Conservation (phyloP, 2,797 vertebrate genomes). For the Notolepis coatsorum region DNA sequence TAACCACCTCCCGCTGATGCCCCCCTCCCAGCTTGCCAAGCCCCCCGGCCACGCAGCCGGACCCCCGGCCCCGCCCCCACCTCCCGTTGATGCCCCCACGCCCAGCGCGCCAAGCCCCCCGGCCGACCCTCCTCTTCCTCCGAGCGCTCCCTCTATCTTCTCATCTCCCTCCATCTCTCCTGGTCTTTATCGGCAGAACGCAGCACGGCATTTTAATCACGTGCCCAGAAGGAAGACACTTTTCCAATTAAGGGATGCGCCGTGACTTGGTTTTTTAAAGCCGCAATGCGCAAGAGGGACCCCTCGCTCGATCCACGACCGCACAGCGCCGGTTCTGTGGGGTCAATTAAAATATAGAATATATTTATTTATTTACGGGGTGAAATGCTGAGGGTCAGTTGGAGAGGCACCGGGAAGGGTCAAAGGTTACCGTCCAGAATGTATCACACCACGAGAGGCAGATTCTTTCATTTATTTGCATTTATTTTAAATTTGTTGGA, state of each 20-base stretch:
- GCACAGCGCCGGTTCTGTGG: constrained; percentile 32
- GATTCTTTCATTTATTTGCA: no score
- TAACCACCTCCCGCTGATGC: no score
- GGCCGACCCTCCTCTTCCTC: constrained; percentile 58
- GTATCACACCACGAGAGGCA: no score
- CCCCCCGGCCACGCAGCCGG: constrained; percentile 15
- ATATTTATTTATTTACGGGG: no score
- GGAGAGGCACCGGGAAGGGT: no score
- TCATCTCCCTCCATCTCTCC: constrained; percentile 58
- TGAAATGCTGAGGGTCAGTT: no score
- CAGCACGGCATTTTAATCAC: constrained; percentile 82
- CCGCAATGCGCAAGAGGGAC: constrained; percentile 62
- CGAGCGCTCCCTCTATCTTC: constrained; percentile 59
- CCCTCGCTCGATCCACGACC: constrained; percentile 43
- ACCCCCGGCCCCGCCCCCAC: constrained; percentile 29
- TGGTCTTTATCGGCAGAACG: constrained; percentile 74
- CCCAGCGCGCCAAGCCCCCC: constrained; percentile 50
- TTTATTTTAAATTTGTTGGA: no score
- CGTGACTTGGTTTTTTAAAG: constrained; percentile 15
- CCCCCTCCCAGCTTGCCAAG: constrained; percentile 5
- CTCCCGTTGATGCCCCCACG: constrained; percentile 45
- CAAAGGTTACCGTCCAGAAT: no score
- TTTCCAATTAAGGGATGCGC: constrained; percentile 78
- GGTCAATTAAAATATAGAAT: no score
- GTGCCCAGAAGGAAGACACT: constrained; percentile 74